phyloP scores from a whole-genome alignment of 1,140 invertebrate genomes.

The Scaptodrosophila lebanonensis region DNA sequence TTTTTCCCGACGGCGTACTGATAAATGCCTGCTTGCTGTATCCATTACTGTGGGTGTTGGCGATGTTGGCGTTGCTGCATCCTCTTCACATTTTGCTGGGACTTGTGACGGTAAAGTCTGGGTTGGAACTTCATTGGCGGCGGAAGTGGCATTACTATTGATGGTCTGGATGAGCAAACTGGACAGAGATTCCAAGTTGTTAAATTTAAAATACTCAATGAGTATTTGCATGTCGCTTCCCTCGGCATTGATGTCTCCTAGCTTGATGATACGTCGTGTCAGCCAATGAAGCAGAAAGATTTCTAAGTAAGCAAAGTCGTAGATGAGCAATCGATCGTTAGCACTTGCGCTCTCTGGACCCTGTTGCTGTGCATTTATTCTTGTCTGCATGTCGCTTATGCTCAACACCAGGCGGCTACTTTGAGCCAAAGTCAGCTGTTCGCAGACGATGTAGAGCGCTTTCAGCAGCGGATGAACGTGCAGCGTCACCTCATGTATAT shows the following conservation, averaged over 20 bases:
- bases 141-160: slow-evolving; percentile 29
- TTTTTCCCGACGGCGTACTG: too few species aligned
- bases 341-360: neutral
- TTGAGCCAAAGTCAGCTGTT: slow-evolving; percentile 47
- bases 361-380: neutral
- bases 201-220: slow-evolving; percentile 63
- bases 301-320: slow-evolving; percentile 55
- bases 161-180: slow-evolving; percentile 47
- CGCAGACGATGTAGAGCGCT: slow-evolving; percentile 56
- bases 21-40: too few species aligned
- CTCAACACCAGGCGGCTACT: slow-evolving; percentile 44
- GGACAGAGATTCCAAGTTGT: slow-evolving; percentile 45
- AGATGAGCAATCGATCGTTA: slow-evolving; percentile 51
- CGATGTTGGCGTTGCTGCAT: neutral
- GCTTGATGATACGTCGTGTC: slow-evolving; percentile 24
- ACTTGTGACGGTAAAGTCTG: neutral
- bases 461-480: slow-evolving; percentile 67
- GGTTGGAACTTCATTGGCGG: neutral
- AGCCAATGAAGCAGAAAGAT: slow-evolving; percentile 68
- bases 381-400: slow-evolving; percentile 35
- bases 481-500: slow-evolving; percentile 42
- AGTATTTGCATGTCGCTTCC: slow-evolving; percentile 52
- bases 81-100: slow-evolving; percentile 1
- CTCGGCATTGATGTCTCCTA: slow-evolving; percentile 45
- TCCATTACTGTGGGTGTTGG: neutral